Base-by-base conservation (phyloP, 2,797 vertebrate genomes). In the Trachops cirrhosus region DNA sequence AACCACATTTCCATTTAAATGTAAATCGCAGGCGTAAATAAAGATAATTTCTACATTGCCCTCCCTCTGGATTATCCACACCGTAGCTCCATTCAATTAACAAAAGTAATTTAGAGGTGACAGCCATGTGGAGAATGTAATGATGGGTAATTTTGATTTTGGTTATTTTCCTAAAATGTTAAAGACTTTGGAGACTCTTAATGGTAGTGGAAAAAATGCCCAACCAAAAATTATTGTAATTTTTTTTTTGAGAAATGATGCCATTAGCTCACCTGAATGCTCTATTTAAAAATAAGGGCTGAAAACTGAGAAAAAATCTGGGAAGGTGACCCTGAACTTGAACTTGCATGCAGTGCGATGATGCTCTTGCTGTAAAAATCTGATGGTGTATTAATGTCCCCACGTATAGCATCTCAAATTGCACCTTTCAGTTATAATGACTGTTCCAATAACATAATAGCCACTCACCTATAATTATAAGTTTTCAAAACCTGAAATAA, bases 401-500 rank as follows among this genome's bases (percentile, higher is more conserved):
- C 85, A 96, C 94, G 93, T 94, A 86, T 41, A 96, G 97, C 92
- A 94, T 96, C 78, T 92, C 94, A 98, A 95, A 97, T 97, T 93
- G 97, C 97, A 93, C 95, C 96, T 95, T 96, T 97, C 85, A 83
- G 77, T 93, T 94, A 74, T 94, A 97, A 97, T 97, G 93, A 89
- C 96, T 94, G 93, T 86, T 97, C 96, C 93, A 92, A 96, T 97
- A 90, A 95, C 87, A 94, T 96, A 96, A 97, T 97, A 88, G 93
- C 96, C 92, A 83, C 96, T 98, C 94, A 97, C 96, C 96, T 97
- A 91, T 97, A 98, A 97, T 97, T 97, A 96, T 89, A 92, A 97
- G 95, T 97, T 97, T 97, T 93, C 96, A 96, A 88, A 95, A 95
- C 92, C 92, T 97, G 95, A 96, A 92, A 94, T 84, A 93, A 95